phyloP scores from a whole-genome alignment of 2,888 invertebrate species.

The Rhimphoctona megacephalus region DNA sequence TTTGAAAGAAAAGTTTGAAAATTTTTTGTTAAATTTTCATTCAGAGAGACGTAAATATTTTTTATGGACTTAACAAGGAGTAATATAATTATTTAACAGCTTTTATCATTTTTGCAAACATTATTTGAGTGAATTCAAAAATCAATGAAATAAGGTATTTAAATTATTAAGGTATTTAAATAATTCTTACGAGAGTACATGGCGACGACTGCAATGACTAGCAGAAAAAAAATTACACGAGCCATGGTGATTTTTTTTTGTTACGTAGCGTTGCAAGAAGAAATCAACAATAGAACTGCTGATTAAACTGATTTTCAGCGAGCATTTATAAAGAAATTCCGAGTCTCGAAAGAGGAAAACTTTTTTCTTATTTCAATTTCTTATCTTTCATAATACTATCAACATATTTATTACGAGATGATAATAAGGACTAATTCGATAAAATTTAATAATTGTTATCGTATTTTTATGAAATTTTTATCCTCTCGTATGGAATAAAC shows the following conservation, averaged over 20 bases:
- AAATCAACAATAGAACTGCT: not conserved
- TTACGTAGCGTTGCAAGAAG: not conserved
- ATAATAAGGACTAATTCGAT: not conserved
- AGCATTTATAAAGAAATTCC: not conserved
- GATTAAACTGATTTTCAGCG: not conserved
- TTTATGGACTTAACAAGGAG: not conserved
- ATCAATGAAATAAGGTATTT: not conserved
- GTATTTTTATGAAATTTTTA: not conserved
- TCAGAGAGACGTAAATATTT: not conserved
- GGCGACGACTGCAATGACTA: constrained; percentile 5
- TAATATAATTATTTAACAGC: not conserved
- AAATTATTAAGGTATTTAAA: not conserved
- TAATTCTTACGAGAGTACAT: constrained; percentile 24
- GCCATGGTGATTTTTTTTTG: constrained; percentile 22
- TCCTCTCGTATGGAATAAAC: not conserved
- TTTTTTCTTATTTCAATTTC: not conserved
- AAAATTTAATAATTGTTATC: not conserved
- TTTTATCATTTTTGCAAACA: not conserved
- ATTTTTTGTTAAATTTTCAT: no score
- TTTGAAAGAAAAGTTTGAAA: no score
- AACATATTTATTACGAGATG: not conserved
- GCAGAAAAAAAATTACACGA: constrained; percentile 4
- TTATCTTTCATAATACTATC: not conserved
- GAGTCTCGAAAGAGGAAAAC: not conserved
- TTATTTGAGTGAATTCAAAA: not conserved